Conservation (phyloP, 2,113 vertebrate species). For the Xerus inauris region DNA sequence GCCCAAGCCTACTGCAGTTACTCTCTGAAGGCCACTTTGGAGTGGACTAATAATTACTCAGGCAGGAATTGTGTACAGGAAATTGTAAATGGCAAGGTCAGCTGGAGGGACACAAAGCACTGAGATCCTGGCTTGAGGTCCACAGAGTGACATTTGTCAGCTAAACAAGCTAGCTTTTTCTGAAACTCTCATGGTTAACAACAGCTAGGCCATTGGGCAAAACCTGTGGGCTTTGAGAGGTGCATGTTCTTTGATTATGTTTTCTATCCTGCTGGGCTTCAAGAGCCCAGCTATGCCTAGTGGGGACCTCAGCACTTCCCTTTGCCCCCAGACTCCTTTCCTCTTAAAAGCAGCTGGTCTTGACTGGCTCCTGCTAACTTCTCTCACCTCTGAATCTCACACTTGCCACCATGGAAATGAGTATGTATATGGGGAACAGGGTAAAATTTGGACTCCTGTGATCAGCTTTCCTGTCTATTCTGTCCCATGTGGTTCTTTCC, state of each 20-base stretch:
- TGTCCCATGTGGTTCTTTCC: background rate
- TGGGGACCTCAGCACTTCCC: background rate
- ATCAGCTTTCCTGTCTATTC: background rate
- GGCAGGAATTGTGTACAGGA: background rate
- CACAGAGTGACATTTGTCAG: background rate
- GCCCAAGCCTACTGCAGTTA: background rate
- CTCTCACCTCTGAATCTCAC: background rate
- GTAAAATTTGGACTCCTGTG: background rate
- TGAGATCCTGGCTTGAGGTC: background rate
- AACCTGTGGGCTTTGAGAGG: background rate
- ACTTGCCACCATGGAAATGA: background rate
- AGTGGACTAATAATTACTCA: background rate
- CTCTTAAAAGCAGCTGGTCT: background rate
- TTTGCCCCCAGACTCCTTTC: background rate
- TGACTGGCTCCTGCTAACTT: background rate
- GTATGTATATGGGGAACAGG: background rate
- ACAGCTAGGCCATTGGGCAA: background rate
- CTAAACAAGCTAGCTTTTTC: background rate
- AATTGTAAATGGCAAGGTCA: background rate
- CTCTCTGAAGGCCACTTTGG: slow-evolving; percentile 53
- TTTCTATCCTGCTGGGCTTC: background rate
- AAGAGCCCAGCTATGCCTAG: background rate
- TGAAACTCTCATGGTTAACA: background rate
- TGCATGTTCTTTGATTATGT: background rate
- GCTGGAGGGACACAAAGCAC: background rate